Conservation (phyloP, 2,797 vertebrate genomes). For the Sebastes diploproa region DNA sequence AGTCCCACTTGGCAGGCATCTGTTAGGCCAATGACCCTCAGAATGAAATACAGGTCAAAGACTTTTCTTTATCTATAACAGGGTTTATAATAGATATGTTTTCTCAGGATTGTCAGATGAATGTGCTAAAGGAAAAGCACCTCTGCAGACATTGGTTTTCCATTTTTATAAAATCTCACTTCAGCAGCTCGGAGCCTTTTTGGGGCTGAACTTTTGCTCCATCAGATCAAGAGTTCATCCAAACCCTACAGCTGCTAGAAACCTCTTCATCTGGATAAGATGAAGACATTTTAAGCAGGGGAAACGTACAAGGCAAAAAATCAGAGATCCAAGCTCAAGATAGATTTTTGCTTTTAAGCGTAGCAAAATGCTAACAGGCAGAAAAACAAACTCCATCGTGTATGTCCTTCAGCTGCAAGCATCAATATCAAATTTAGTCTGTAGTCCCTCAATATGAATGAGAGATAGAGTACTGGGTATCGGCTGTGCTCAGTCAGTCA, state of each 20-base stretch:
- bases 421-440: not conserved
- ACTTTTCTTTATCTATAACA: not conserved
- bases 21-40: not conserved
- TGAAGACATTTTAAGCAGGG: not conserved
- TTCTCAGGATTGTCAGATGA: not conserved
- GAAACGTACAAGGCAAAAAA: not conserved
- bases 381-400: not conserved
- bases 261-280: not conserved
- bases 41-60: not conserved
- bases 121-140: not conserved
- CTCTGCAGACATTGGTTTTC: not conserved
- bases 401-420: not conserved
- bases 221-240: not conserved
- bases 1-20: not conserved
- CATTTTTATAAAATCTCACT: not conserved
- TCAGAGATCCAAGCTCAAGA: not conserved
- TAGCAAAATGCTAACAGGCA: not conserved
- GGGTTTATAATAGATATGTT: not conserved
- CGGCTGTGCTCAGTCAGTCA: not conserved
- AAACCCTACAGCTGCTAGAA: not conserved
- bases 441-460: not conserved
- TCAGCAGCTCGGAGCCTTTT: not conserved
- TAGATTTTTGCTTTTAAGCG: not conserved
- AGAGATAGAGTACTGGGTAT: not conserved
- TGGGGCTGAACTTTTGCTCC: not conserved